A percentile compares a stretch with the other conserved stretches of the same genome.
Conservation (phyloP, 2,113 vertebrate genomes). For the Apteryx owenii region DNA sequence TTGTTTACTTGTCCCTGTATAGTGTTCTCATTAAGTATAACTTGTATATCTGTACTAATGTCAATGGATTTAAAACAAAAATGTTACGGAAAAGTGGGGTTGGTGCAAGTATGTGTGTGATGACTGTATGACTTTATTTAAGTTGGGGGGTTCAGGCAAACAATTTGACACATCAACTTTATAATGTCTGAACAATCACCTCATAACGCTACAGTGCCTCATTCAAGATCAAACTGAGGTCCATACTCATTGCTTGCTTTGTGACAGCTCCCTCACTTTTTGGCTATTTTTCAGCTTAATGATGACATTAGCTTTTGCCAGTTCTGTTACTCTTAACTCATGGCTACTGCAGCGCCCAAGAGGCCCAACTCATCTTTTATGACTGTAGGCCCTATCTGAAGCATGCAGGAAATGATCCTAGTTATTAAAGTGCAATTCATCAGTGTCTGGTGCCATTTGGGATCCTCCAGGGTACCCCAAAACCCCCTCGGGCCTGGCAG, state of each 20-base stretch:
- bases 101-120: neutral
- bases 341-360: neutral
- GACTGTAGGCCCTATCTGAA: neutral
- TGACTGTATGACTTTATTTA: fast-evolving
- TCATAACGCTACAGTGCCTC: fast-evolving
- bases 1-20: neutral
- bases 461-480: neutral
- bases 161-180: neutral
- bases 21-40: neutral
- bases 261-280: neutral
- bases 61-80: neutral
- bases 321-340: fast-evolving
- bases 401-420: neutral
- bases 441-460: neutral
- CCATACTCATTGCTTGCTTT: neutral
- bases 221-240: neutral
- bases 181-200: neutral
- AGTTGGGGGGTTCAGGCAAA: neutral
- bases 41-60: neutral
- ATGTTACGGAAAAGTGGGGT: neutral
- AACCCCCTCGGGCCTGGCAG: neutral
- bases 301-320: neutral
- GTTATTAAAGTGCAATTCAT: neutral
- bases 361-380: fast-evolving
- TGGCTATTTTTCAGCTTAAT: neutral